Conservation (phyloP, 2,888 invertebrate species). For the Meta bourneti region DNA sequence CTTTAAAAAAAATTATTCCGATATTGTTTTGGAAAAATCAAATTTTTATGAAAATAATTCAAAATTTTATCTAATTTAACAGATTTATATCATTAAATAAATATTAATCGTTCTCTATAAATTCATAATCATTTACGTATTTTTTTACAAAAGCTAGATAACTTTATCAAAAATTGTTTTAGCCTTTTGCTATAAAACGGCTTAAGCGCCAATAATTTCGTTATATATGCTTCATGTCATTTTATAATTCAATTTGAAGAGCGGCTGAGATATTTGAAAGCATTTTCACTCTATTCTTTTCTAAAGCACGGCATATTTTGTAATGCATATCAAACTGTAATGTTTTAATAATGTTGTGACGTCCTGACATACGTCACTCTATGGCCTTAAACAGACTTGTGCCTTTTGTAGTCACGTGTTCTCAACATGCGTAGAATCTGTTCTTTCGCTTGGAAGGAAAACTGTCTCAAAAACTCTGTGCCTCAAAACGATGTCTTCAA, state of each 20-base stretch:
- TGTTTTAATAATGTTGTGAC: not conserved
- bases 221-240: no score
- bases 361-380: not conserved
- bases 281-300: not conserved
- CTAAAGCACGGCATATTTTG: slow-evolving; percentile 5
- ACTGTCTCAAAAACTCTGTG: slow-evolving; percentile 47
- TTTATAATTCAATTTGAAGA: no score
- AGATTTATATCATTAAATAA: no score
- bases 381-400: slow-evolving; percentile 27
- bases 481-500: slow-evolving; percentile 44
- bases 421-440: not conserved
- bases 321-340: not conserved
- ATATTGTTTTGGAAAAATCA: no score
- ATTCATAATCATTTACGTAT: no score
- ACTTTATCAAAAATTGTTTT: no score
- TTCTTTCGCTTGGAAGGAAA: not conserved
- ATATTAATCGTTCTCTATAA: no score
- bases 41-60: no score
- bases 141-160: no score
- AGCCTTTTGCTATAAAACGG: no score
- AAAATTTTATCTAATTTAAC: no score
- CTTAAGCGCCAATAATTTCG: no score
- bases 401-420: slow-evolving; percentile 38
- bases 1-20: not conserved
- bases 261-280: not conserved